Percentiles rank a stretch among this genome's conserved stretches.
phyloP scores from a whole-genome alignment of 2,113 vertebrate species.

The Nymphicus hollandicus region DNA sequence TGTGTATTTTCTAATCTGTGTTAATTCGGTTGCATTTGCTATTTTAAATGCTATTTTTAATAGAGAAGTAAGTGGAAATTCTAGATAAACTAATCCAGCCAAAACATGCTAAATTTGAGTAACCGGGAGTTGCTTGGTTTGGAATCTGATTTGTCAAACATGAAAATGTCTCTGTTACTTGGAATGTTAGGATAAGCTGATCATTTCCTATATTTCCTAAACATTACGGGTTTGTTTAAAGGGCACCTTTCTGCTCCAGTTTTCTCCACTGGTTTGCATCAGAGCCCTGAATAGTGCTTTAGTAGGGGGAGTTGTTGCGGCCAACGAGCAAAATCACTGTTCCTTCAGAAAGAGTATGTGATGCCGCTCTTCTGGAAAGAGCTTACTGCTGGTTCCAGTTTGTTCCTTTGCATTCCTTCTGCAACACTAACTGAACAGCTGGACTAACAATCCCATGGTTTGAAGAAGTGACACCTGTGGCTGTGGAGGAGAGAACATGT shows the following conservation, averaged over 20 bases:
- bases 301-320: accelerated
- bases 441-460: not conserved
- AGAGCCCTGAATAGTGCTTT: not conserved
- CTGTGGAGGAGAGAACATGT: not conserved
- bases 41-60: not conserved
- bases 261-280: not conserved
- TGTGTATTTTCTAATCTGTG: not conserved
- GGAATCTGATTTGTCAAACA: not conserved
- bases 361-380: not conserved
- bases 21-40: not conserved
- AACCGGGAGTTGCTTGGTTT: not conserved
- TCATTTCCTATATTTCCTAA: not conserved
- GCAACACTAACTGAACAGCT: not conserved
- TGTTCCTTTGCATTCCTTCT: constrained; percentile 1
- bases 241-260: not conserved
- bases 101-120: not conserved
- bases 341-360: not conserved
- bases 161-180: not conserved
- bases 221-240: not conserved
- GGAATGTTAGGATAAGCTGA: not conserved
- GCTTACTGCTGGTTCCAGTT: not conserved
- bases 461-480: not conserved
- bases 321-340: not conserved
- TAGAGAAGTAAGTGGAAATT: not conserved
- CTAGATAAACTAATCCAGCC: not conserved